phyloP scores from a whole-genome alignment of 2,113 vertebrate species.

The Sialia sialis region DNA sequence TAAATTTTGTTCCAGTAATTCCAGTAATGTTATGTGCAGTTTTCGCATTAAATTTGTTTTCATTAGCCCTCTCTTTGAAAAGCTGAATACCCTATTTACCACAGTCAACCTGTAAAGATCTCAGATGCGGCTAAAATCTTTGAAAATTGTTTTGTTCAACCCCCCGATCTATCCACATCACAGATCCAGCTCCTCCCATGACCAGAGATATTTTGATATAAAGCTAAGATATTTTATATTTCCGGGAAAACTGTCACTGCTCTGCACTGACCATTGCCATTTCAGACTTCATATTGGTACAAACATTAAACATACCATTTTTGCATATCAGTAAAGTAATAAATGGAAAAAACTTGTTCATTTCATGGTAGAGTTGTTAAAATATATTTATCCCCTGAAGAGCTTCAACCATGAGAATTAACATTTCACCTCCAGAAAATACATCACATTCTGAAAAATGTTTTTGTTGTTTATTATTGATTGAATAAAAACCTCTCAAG shows the following conservation, averaged over 20 bases:
- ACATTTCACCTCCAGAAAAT: not conserved
- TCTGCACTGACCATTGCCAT: not conserved
- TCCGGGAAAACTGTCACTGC: not conserved
- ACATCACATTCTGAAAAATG: not conserved
- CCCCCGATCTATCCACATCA: not conserved
- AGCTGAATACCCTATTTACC: not conserved
- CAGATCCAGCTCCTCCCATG: not conserved
- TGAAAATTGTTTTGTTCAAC: not conserved
- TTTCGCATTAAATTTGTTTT: not conserved
- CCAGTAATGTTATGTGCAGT: not conserved
- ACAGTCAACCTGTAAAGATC: not conserved
- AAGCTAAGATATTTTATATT: not conserved
- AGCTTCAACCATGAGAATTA: not conserved
- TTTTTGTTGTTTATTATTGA: not conserved
- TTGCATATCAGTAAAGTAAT: not conserved
- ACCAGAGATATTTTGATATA: not conserved
- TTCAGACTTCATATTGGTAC: not conserved
- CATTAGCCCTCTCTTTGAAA: not conserved
- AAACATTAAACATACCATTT: not conserved
- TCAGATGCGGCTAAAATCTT: not conserved
- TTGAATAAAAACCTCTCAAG: not conserved
- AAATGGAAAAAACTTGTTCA: not conserved
- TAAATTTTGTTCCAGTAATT: not conserved
- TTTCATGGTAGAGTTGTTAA: not conserved
- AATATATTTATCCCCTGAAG: not conserved